Percentiles rank a stretch among this genome's conserved stretches.
phyloP scores from a whole-genome alignment of 1,140 invertebrate genomes.

The Chrysomallon squamiferum region DNA sequence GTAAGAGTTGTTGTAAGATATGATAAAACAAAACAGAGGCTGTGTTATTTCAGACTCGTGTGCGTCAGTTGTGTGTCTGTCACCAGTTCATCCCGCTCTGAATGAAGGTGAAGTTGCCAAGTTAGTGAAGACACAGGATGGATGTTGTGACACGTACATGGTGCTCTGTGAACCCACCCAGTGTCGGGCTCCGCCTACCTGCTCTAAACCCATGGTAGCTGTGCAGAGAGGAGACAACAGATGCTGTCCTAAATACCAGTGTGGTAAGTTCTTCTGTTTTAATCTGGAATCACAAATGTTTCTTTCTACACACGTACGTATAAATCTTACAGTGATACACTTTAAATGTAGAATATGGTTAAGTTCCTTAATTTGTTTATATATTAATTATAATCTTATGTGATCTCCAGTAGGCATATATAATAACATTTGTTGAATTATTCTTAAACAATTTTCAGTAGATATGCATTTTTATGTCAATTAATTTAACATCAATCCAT shows the following conservation, averaged over 20 bases:
- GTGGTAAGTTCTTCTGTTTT: slow-evolving; percentile 20
- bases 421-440: too few species aligned
- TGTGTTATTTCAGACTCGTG: slow-evolving; percentile 12
- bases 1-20: too few species aligned
- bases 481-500: too few species aligned
- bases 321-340: too few species aligned
- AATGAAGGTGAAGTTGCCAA: slow-evolving; percentile 22
- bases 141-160: slow-evolving; percentile 31
- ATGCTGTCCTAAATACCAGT: slow-evolving; percentile 29
- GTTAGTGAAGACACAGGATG: slow-evolving; percentile 22
- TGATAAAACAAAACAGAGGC: too few species aligned
- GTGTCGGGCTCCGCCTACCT: slow-evolving; percentile 15
- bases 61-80: slow-evolving; percentile 12
- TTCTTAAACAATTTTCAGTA: too few species aligned
- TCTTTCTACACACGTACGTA: background rate
- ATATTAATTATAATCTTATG: too few species aligned
- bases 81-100: slow-evolving; percentile 20
- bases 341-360: too few species aligned
- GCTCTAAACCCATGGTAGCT: slow-evolving; percentile 15
- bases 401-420: too few species aligned
- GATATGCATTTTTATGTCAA: too few species aligned
- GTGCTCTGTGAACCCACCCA: slow-evolving; percentile 22
- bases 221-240: slow-evolving; percentile 9
- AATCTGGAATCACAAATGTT: too few species aligned
- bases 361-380: too few species aligned